A percentile compares a stretch with the other conserved stretches of the same genome.
phyloP scores from a whole-genome alignment of 2,113 vertebrate species.

The Toxostoma redivivum region DNA sequence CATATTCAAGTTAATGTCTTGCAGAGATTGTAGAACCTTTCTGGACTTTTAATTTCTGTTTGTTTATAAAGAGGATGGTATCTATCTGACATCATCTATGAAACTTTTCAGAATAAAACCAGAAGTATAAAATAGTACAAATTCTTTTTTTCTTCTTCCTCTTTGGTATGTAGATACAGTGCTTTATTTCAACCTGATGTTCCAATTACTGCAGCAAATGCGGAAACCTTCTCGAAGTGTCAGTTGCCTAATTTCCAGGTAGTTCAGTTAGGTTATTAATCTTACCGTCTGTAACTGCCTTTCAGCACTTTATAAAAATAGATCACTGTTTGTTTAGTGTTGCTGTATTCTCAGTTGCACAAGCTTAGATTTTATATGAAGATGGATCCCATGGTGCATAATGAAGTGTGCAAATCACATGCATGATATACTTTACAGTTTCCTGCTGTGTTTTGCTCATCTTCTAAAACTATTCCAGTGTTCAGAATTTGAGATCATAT shows the following conservation, averaged over 20 bases:
- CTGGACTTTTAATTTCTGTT: not conserved
- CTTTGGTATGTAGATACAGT: not conserved
- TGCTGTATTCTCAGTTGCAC: not conserved
- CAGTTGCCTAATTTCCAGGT: slow-evolving; percentile 7
- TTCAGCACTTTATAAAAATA: slow-evolving; percentile 8
- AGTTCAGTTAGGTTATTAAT: not conserved
- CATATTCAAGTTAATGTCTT: not conserved
- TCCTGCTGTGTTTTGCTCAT: not conserved
- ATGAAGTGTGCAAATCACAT: not conserved
- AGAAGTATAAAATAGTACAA: not conserved
- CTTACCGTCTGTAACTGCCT: not conserved
- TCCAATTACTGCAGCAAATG: not conserved
- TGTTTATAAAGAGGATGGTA: not conserved
- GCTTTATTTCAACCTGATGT: not conserved
- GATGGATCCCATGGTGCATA: not conserved
- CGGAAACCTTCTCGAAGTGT: not conserved
- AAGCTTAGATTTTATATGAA: not conserved
- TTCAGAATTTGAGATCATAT: not conserved
- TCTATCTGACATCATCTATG: not conserved
- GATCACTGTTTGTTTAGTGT: not conserved
- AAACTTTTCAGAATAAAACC: not conserved
- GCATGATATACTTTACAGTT: not conserved
- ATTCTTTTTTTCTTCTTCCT: not conserved
- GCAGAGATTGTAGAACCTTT: not conserved
- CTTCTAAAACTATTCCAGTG: not conserved